Conservation (phyloP, 2,113 vertebrate genomes). For the Syngnathus typhle region DNA sequence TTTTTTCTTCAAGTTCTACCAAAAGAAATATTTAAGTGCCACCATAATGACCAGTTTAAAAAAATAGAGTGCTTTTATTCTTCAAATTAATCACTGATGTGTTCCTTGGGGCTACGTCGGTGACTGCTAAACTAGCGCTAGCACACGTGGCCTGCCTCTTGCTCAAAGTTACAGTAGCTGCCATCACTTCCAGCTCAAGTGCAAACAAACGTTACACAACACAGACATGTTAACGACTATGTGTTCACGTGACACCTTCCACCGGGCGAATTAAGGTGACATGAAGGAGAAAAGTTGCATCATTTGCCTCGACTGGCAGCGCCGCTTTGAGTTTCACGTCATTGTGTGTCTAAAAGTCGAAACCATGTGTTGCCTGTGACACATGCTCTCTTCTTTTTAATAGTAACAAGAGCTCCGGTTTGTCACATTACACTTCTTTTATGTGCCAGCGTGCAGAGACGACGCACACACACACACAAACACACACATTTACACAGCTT, state of each 20-base stretch:
- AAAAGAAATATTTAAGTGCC: neutral
- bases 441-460: conserved; percentile 7
- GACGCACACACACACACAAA: conserved; percentile 4
- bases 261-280: no score
- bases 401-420: conserved; percentile 33
- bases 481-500: conserved; percentile 27
- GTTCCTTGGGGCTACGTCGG: no score
- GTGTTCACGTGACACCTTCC: no score
- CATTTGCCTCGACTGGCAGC: neutral
- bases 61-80: neutral
- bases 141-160: no score
- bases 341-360: conserved; percentile 12
- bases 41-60: neutral
- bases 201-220: neutral
- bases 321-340: conserved; percentile 6
- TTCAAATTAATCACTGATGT: neutral
- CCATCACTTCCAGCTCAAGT: neutral
- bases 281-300: neutral
- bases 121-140: no score
- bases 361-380: conserved; percentile 16
- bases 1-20: neutral
- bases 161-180: neutral
- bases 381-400: conserved; percentile 19
- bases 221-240: neutral
- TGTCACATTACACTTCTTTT: conserved; percentile 30